Percentiles rank a stretch among this genome's conserved stretches.
Evolutionary conservation across 2,888 invertebrate genomes (phyloP).

Genomic region (Lasiommata megera): DNA sequence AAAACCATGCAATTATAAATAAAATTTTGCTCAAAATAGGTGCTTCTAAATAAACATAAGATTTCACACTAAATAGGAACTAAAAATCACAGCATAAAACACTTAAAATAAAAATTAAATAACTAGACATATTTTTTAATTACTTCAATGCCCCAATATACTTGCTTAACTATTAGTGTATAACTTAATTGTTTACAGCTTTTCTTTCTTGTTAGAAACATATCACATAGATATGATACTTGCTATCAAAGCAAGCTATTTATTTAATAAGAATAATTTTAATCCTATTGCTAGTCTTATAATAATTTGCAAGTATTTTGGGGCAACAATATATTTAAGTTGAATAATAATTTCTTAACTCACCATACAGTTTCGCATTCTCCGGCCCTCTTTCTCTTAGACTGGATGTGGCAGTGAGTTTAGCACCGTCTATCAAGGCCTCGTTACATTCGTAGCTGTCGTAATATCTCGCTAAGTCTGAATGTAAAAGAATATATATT

Average conservation of each 20-base stretch:
- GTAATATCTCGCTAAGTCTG: conserved; percentile 67
- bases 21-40: not conserved
- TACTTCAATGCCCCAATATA: not conserved
- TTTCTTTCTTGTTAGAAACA: too few species aligned
- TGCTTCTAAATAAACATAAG: not conserved
- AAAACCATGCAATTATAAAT: conserved; percentile 3
- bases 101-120: not conserved
- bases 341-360: conserved; percentile 50
- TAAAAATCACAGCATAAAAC: not conserved
- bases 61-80: not conserved
- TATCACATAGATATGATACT: too few species aligned
- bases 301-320: not conserved
- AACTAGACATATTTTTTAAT: not conserved
- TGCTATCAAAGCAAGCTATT: too few species aligned
- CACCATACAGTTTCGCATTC: conserved; percentile 93
- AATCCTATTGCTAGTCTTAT: not conserved
- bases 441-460: conserved; percentile 87
- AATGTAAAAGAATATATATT: not conserved
- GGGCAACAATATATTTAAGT: not conserved
- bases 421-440: conserved; percentile 87
- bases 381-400: conserved; percentile 91
- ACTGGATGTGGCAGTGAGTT: conserved; percentile 89
- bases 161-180: not conserved
- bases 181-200: too few species aligned
- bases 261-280: too few species aligned